Conservation (phyloP, 2,797 vertebrate genomes). For the Hoplostethus mediterraneus region DNA sequence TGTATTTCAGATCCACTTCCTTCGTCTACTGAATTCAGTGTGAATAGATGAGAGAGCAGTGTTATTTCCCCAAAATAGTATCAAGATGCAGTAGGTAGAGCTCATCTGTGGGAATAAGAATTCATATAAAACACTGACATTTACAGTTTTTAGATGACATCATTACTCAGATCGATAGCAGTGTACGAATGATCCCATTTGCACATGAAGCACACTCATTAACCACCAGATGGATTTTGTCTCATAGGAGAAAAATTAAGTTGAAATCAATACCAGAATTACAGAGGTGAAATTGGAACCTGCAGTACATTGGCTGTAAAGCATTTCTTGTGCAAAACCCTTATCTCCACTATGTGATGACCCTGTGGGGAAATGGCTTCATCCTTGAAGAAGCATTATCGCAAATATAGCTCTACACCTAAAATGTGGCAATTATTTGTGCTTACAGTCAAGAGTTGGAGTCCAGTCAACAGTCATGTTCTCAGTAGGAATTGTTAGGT, state of each 20-base stretch:
- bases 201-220: slow-evolving; percentile 49
- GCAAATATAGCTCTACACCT: slow-evolving; percentile 50
- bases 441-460: slow-evolving; percentile 37
- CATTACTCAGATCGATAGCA: slow-evolving; percentile 20
- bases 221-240: slow-evolving; percentile 62
- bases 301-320: slow-evolving; percentile 64
- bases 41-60: neutral
- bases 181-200: slow-evolving; percentile 36
- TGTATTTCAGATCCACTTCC: slow-evolving; percentile 9
- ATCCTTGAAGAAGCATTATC: slow-evolving; percentile 50
- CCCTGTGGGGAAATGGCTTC: slow-evolving; percentile 61
- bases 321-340: slow-evolving; percentile 59
- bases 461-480: neutral
- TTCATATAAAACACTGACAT: neutral
- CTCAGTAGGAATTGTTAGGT: slow-evolving; percentile 14
- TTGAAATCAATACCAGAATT: slow-evolving; percentile 73
- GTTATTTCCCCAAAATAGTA: too few relatives aligned
- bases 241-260: slow-evolving; percentile 68
- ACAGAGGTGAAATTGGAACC: slow-evolving; percentile 65
- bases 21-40: slow-evolving; percentile 20
- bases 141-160: slow-evolving; percentile 29
- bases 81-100: neutral
- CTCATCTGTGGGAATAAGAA: neutral
- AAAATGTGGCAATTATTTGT: slow-evolving; percentile 62
- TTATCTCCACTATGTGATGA: slow-evolving; percentile 53